These are phyloP conservation scores for Nowickia ferox DNA, from an alignment of 2,888 invertebrate species.

Conservation along the genomic window DNA sequence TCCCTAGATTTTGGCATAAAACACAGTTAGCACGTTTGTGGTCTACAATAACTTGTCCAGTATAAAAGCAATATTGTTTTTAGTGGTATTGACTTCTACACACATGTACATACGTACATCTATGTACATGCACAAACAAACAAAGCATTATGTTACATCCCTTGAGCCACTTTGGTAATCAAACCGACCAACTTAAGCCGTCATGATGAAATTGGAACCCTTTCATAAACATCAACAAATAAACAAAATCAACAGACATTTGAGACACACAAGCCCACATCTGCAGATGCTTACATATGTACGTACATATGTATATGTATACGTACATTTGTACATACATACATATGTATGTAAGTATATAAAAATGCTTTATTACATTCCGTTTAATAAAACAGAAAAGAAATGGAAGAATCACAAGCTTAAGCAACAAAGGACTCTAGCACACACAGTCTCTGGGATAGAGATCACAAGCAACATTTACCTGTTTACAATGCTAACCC, in stretches of 20 bases:
- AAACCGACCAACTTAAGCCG: constrained; percentile 72
- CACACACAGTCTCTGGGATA: too few species aligned
- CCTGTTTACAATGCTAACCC: too few species aligned
- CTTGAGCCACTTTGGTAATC: constrained; percentile 68
- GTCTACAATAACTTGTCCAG: too few species aligned
- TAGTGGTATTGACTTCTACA: too few species aligned
- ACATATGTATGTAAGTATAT: not conserved
- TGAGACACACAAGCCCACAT: not conserved
- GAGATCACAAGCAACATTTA: too few species aligned
- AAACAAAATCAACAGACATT: not conserved
- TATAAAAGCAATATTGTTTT: too few species aligned
- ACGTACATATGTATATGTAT: not conserved
- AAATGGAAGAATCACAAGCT: too few species aligned
- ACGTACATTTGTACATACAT: not conserved
- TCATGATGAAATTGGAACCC: constrained; percentile 72
- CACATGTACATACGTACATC: not conserved
- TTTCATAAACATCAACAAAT: constrained; percentile 50
- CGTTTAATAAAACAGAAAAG: too few species aligned
- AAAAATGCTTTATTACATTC: constrained; percentile 30
- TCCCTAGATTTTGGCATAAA: too few species aligned
- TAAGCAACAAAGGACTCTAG: too few species aligned
- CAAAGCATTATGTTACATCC: constrained; percentile 41
- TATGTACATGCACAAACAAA: not conserved
- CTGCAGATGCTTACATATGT: not conserved
- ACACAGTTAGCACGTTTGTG: too few species aligned